Evolutionary conservation across 2,888 invertebrate genomes (phyloP).

Genomic region (Caenorhabditis virilis): DNA sequence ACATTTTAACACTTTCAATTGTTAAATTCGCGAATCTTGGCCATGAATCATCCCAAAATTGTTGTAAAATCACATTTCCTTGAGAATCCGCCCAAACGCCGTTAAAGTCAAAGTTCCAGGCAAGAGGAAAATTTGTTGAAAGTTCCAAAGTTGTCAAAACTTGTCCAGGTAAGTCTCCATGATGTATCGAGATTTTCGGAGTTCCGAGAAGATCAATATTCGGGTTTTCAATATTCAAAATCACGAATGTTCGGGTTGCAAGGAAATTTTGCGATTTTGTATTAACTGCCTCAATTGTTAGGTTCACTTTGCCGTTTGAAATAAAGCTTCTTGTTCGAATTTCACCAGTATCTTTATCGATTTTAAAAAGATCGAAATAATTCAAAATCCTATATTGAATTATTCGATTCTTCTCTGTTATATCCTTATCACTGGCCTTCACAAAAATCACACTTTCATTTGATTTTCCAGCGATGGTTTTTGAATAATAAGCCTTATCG

Average conservation of each 20-base stretch:
- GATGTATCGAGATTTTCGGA: conserved; percentile 5
- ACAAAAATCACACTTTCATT: conserved; percentile 5
- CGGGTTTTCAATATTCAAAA: no score
- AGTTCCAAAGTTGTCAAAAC: conserved; percentile 12
- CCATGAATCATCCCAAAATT: conserved; percentile 3
- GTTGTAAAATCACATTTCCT: conserved; percentile 12
- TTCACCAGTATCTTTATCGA: conserved; percentile 13
- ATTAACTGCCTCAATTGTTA: conserved; percentile 20
- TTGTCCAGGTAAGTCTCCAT: conserved; percentile 13
- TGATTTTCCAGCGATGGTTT: not conserved
- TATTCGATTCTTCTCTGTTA: conserved; percentile 1
- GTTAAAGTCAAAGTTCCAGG: conserved; percentile 8
- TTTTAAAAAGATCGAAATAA: conserved; percentile 5
- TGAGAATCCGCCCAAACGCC: conserved; percentile 9
- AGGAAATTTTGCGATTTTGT: no score
- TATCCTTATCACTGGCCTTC: conserved; percentile 16
- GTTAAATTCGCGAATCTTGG: not conserved
- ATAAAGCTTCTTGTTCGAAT: not conserved
- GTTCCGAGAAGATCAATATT: no score
- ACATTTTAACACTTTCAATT: not conserved
- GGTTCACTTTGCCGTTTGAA: conserved; percentile 4
- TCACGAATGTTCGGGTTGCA: no score
- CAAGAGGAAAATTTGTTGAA: conserved; percentile 6
- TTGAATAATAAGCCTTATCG: not conserved
- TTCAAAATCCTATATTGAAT: conserved; percentile 21